These are phyloP conservation scores for Enhydra lutris DNA, from an alignment of 2,113 vertebrate genomes.

Conservation along the genomic window DNA sequence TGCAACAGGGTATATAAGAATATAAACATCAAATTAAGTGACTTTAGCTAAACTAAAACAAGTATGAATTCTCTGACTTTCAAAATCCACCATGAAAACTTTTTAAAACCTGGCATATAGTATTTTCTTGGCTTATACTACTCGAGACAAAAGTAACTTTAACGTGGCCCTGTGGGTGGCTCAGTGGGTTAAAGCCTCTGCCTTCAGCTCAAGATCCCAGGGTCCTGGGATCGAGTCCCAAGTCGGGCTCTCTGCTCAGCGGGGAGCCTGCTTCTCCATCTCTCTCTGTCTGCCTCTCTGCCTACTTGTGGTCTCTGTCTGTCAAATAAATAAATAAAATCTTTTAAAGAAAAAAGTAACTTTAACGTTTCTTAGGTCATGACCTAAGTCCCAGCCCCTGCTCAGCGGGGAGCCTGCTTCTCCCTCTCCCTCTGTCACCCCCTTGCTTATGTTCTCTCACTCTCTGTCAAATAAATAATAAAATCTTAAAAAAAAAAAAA, in stretches of 20 bases:
- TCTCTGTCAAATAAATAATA: background rate
- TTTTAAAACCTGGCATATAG: background rate
- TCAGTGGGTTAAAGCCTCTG: too few relatives aligned
- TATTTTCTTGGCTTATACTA: background rate
- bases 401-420: background rate
- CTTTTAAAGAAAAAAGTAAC: background rate
- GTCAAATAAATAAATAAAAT: too few relatives aligned
- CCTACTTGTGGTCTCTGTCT: too few relatives aligned
- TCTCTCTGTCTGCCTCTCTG: too few relatives aligned
- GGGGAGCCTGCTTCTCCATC: too few relatives aligned
- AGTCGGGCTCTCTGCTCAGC: too few relatives aligned
- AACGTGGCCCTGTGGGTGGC: background rate
- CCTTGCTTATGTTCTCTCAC: too few relatives aligned
- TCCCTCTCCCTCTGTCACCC: too few relatives aligned
- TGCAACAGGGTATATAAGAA: background rate
- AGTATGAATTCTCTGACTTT: slow-evolving; percentile 44
- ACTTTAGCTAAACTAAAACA: slow-evolving; percentile 23
- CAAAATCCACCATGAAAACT: slow-evolving; percentile 14
- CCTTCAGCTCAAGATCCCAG: too few relatives aligned
- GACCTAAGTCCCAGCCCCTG: too few relatives aligned
- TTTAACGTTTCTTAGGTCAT: background rate
- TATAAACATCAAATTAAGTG: slow-evolving; percentile 36
- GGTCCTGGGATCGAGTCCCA: too few relatives aligned
- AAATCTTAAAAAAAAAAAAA: background rate
- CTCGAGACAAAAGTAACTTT: background rate